A percentile compares a stretch with the other conserved stretches of the same genome.
Conservation (phyloP, 2,888 invertebrate genomes). For the Polydrusus cervinus region DNA sequence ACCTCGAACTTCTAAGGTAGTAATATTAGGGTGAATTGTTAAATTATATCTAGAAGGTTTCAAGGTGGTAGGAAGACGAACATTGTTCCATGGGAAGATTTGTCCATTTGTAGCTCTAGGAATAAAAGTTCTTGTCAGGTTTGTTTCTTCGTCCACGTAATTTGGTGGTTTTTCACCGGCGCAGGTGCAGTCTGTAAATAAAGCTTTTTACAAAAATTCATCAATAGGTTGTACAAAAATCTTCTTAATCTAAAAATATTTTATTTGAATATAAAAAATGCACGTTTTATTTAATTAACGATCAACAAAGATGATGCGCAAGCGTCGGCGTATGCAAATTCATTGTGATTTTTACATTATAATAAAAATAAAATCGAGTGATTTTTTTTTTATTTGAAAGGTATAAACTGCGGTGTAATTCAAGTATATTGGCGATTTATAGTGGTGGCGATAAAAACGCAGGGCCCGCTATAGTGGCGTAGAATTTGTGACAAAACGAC, state of each 20-base stretch:
- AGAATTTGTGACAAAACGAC: no score
- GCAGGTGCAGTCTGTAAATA: conserved; percentile 79
- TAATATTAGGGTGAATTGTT: conserved; percentile 93
- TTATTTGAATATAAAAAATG: background rate
- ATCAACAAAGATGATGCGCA: no score
- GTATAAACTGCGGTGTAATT: no score
- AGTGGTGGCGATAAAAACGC: no score
- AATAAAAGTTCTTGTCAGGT: conserved; percentile 77
- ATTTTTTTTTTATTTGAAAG: no score
- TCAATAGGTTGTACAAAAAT: conserved; percentile 34
- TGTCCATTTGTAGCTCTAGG: conserved; percentile 84
- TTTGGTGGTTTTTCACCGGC: conserved; percentile 79
- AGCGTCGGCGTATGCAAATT: no score
- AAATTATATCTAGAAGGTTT: conserved; percentile 90
- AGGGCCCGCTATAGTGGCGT: no score
- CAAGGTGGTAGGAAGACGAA: conserved; percentile 84
- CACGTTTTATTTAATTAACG: no score
- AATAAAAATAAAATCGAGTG: no score
- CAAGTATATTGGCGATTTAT: no score
- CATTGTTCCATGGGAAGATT: conserved; percentile 84
- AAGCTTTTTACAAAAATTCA: conserved; percentile 48
- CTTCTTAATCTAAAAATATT: conserved; percentile 5
- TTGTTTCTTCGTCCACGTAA: conserved; percentile 77
- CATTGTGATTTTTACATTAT: no score
- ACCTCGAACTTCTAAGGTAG: conserved; percentile 92